Percentiles rank a stretch among this genome's conserved stretches.
Evolutionary conservation across 2,113 vertebrate species (phyloP).

Genomic region (Ctenodactylus gundi): DNA sequence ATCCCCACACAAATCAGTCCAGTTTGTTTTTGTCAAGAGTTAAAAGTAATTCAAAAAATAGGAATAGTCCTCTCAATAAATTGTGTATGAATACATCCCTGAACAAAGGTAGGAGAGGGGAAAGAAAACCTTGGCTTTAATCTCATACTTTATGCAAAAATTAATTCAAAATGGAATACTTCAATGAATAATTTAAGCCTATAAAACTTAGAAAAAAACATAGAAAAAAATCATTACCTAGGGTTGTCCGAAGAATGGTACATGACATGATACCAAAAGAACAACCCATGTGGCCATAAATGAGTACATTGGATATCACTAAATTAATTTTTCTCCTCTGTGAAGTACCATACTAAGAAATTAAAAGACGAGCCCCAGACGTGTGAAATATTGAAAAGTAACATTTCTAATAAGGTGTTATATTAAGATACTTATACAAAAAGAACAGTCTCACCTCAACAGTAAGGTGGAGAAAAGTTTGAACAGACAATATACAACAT

Average conservation of each 20-base stretch:
- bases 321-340: background rate
- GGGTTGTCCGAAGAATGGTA: no score
- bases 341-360: background rate
- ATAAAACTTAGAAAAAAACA: no score
- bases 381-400: background rate
- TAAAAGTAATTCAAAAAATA: background rate
- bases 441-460: background rate
- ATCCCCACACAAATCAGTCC: background rate
- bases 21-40: background rate
- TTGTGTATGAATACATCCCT: background rate
- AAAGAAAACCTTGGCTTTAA: background rate
- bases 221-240: no score
- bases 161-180: background rate
- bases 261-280: background rate
- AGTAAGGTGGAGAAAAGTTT: background rate
- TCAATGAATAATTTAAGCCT: background rate
- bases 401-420: background rate
- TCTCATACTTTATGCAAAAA: conserved; percentile 21
- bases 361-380: background rate
- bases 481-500: background rate
- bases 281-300: background rate
- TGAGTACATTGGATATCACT: background rate
- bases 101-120: background rate
- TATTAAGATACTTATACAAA: background rate
- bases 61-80: background rate